A percentile compares a stretch with the other conserved stretches of the same genome.
These are phyloP conservation scores for Neogobius melanostomus DNA, from an alignment of 2,113 vertebrate genomes.

Conservation along the genomic window DNA sequence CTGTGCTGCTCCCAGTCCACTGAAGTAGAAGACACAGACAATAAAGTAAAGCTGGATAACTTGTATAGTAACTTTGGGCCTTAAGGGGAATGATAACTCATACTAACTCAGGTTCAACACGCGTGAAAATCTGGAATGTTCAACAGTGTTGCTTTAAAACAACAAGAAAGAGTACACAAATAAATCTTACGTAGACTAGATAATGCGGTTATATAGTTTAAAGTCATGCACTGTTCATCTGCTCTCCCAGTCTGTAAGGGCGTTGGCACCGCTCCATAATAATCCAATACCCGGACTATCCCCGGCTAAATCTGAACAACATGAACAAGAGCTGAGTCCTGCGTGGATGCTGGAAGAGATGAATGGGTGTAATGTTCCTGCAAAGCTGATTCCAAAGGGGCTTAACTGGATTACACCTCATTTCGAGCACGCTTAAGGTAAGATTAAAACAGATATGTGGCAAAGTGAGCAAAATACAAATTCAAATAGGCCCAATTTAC, in stretches of 20 bases:
- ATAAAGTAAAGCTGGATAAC: no score
- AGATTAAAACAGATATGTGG: constrained; percentile 79
- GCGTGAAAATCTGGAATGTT: no score
- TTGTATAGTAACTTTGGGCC: no score
- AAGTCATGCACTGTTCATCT: neutral
- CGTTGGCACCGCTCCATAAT: neutral
- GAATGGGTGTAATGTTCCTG: constrained; percentile 60
- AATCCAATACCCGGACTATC: neutral
- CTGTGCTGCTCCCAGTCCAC: no score
- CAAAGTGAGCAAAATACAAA: constrained; percentile 70
- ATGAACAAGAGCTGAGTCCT: constrained; percentile 47
- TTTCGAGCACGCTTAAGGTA: constrained; percentile 78
- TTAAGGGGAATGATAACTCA: no score
- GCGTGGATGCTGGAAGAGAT: constrained; percentile 53
- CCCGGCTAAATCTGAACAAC: constrained; percentile 33
- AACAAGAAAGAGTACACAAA: no score
- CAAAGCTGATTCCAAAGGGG: constrained; percentile 72
- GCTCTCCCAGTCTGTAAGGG: neutral
- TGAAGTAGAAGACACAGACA: no score
- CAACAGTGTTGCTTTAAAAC: no score
- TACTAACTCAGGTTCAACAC: no score
- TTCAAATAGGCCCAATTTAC: constrained; percentile 67
- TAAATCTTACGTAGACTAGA: no score
- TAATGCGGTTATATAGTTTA: no score
- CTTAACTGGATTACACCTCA: constrained; percentile 79